Conservation (phyloP, 1,140 invertebrate genomes). For the Pachypsylla venusta region DNA sequence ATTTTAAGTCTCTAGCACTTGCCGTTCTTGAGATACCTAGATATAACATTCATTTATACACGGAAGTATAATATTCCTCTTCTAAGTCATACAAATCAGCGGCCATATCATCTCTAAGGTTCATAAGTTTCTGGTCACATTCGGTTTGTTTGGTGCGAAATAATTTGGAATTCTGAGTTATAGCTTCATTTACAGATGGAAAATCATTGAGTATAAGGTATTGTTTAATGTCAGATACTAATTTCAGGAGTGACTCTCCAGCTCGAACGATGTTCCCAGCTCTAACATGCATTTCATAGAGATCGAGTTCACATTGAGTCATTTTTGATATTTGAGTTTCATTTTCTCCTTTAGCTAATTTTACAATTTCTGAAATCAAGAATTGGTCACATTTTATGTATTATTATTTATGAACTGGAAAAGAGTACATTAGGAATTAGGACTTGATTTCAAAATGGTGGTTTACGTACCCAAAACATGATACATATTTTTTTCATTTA, state of each 20-base stretch:
- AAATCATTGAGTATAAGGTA: slow-evolving; percentile 95
- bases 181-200: slow-evolving; percentile 90
- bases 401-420: slow-evolving; percentile 11
- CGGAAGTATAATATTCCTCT: slow-evolving; percentile 94
- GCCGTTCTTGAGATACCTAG: no score
- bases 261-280: slow-evolving; percentile 87
- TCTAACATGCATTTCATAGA: slow-evolving; percentile 92
- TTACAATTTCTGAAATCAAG: slow-evolving; percentile 68
- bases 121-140: slow-evolving; percentile 85
- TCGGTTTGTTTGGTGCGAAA: slow-evolving; percentile 79
- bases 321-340: slow-evolving; percentile 73
- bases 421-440: slow-evolving; percentile 10
- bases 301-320: slow-evolving; percentile 86
- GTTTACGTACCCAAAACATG: no score
- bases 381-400: slow-evolving; percentile 17
- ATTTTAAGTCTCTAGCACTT: no score
- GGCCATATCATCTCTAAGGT: slow-evolving; percentile 83
- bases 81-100: slow-evolving; percentile 89
- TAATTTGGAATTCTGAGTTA: slow-evolving; percentile 75
- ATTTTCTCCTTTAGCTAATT: slow-evolving; percentile 81
- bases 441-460: no score
- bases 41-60: slow-evolving; percentile 86
- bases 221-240: slow-evolving; percentile 92
- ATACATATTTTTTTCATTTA: no score
- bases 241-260: slow-evolving; percentile 88